These are phyloP conservation scores for Rhopilema esculentum DNA, from an alignment of 30 jellyfish, hydroid and myxozoan genomes.

Conservation along the genomic window DNA sequence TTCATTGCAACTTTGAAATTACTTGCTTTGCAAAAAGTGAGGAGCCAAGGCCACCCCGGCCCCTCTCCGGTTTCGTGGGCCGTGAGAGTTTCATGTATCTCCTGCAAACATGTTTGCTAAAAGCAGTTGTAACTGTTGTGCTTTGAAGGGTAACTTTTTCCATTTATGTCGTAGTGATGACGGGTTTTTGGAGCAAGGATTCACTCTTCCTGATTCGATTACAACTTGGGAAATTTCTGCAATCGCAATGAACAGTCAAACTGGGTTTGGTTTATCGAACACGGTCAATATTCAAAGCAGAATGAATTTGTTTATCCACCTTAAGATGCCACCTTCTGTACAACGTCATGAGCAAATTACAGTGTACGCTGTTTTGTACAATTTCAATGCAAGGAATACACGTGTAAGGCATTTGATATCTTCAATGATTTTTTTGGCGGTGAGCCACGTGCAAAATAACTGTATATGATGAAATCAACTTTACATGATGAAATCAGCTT, in stretches of 20 bases:
- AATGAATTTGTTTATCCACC: conserved; percentile 24
- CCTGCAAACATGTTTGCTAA: background rate
- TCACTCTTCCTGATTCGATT: conserved; percentile 68
- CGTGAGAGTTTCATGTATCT: no score
- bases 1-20: no score
- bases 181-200: conserved; percentile 1
- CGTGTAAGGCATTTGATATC: conserved; percentile 55
- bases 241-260: conserved; percentile 31
- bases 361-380: conserved; percentile 70
- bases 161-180: background rate
- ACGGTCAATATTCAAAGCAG: conserved; percentile 19
- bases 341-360: conserved; percentile 71
- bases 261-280: conserved; percentile 68
- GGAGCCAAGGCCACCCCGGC: no score
- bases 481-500: no score
- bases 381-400: conserved; percentile 9
- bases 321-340: conserved; percentile 76
- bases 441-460: no score
- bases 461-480: no score
- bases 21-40: no score
- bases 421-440: no score
- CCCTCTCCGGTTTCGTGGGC: background rate
- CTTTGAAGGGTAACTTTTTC: background rate
- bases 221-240: conserved; percentile 82
- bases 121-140: background rate